Base-by-base conservation (phyloP, 2,113 vertebrate genomes). In the Riparia riparia region DNA sequence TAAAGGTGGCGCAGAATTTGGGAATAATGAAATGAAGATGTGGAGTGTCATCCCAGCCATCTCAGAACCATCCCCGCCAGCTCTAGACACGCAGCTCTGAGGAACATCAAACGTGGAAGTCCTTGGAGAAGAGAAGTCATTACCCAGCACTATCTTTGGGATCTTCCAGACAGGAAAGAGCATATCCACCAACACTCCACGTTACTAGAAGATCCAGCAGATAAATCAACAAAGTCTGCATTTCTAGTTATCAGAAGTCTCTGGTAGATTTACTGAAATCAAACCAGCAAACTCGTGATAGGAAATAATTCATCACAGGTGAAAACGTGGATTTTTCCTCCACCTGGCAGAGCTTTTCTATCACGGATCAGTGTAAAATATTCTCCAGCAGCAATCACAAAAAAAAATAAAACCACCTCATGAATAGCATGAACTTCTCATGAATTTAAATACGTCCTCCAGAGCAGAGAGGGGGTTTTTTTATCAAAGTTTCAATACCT, bases 401-500 rank as follows among this genome's bases (percentile, higher is more conserved):
- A 42, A 42, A 42, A 42, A 42, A 42, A 42, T n/a, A n/a, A 42
- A 42, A 42, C 65, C 53, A 14, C 34, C 50, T 49, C 56, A 54
- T 1, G 16, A 70, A 58, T 3, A 54, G 29, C 71, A 47, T 19
- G 83, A 71, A 63, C 42, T 56, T 26, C 25, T 14, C 29, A 17
- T 31, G 58, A 85, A 66, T 50, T 28, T 24, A 32, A 73, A 65
- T 31, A 11, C 2, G 2, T 66, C 76, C 39, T 86, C 44, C 68
- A 70, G n/a, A 86, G 68, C 71, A 92, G 45, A 88, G 63, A 90
- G 69, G 3, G 22, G 57, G 68, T 72, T 85, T 37, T 37, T 96
- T 89, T 91, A 93, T 93, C 89, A 73, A 91, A 92, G 90, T 93
- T 91, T 86, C 93, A 90, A 95, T 82, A 47, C 88, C 57, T 95